These are phyloP conservation scores for Sebastes flavidus DNA, from an alignment of 2,797 vertebrate genomes.

Conservation along the genomic window DNA sequence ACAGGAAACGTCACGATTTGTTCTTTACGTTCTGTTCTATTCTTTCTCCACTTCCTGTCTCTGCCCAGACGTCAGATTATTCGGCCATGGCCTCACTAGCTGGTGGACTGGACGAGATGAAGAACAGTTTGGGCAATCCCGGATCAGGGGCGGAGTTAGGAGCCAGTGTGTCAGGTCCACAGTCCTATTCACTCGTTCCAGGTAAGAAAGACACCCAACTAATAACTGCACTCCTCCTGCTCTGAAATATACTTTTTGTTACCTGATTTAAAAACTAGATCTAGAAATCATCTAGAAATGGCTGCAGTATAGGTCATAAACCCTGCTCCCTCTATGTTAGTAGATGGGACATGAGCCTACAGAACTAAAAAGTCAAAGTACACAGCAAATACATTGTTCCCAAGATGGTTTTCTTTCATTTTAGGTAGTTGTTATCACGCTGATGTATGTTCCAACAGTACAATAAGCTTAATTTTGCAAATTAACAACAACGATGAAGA, in stretches of 20 bases:
- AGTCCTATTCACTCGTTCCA: slow-evolving; percentile 95
- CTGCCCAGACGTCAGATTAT: slow-evolving; percentile 91
- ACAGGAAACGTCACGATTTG: slow-evolving; percentile 13
- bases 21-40: slow-evolving; percentile 14
- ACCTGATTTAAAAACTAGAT: background rate
- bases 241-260: background rate
- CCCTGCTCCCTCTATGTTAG: no score
- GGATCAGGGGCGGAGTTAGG: slow-evolving; percentile 91
- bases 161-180: slow-evolving; percentile 89
- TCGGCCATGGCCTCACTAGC: slow-evolving; percentile 95
- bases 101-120: slow-evolving; percentile 98
- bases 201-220: slow-evolving; percentile 79
- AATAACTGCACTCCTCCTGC: background rate
- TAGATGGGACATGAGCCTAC: no score
- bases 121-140: slow-evolving; percentile 92
- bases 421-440: rapidly evolving
- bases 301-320: no score
- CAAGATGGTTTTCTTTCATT: no score
- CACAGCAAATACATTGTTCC: no score
- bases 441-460: background rate
- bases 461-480: background rate
- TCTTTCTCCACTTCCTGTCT: slow-evolving; percentile 43
- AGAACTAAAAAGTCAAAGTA: no score
- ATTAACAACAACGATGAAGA: background rate
- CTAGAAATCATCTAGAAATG: no score